Conservation (phyloP, 2,888 invertebrate species). For the Gymnoscelis rufifasciata region DNA sequence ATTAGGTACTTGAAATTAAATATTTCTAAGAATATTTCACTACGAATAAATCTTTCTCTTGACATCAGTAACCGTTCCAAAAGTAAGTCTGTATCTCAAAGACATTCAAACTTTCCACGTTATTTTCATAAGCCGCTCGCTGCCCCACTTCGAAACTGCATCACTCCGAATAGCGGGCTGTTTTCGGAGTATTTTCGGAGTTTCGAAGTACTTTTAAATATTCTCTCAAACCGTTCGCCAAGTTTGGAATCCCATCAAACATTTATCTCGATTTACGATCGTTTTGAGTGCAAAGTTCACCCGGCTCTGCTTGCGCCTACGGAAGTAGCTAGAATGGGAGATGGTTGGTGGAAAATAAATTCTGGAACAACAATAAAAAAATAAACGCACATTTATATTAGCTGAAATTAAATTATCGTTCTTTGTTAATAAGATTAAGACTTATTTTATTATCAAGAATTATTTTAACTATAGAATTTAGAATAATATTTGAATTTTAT, state of each 20-base stretch:
- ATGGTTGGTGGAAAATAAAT: not conserved
- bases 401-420: no score
- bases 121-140: conserved; percentile 3
- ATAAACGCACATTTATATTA: no score
- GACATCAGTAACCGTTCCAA: no score
- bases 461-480: no score
- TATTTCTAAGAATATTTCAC: no score
- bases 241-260: conserved; percentile 31
- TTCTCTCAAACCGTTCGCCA: conserved; percentile 16
- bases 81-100: not conserved
- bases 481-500: no score
- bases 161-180: conserved; percentile 14
- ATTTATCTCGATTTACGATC: conserved; percentile 35
- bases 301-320: conserved; percentile 16
- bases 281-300: conserved; percentile 38
- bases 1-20: no score
- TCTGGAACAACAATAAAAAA: no score
- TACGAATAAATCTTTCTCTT: no score
- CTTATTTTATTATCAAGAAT: no score
- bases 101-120: conserved; percentile 1
- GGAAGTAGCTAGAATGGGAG: not conserved
- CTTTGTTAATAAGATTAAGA: no score
- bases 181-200: conserved; percentile 9
- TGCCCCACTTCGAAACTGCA: conserved; percentile 21
- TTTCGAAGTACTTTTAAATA: conserved; percentile 22